Base-by-base conservation (phyloP, 2,888 invertebrate genomes). In the Teleiodes luculella region DNA sequence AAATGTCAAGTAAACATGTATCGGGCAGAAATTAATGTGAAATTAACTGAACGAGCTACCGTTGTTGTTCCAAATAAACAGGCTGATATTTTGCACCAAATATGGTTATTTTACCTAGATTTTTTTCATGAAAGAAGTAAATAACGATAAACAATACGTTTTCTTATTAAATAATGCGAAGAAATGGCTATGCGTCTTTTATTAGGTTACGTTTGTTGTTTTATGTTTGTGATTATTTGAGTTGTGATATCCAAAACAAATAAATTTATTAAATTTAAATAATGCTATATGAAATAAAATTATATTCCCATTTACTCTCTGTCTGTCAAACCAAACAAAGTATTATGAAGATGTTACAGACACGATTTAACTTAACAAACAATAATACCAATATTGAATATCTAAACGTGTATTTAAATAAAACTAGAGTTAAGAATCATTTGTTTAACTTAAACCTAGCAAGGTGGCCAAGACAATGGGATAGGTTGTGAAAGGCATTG, bases 371-470 rank as follows among this genome's bases (percentile, higher is more conserved):
- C 24, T 11, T 4, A 46, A 46, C 46, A 46, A 28, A 28, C 30
- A 46, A 46, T 7, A 46, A 46, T 10, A 16, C 16, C 10, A 16
- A 46, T 46, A 30, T 46, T 31, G 11, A 31, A 46, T 31, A 48
- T 39, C 24, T 33, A 33, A 53, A 28, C 43, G 49, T 30, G 47
- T 39, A 37, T 33, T 48, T 45, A 57, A 64, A 62, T 63, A 59
- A 20, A 57, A 57, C 59, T 64, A 52, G 52, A 63, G 54, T 57
- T 61, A 58, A 60, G 61, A 63, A 64, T 66, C 64, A 74, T 74
- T 74, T 70, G 72, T 74, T 67, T 69, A 50, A 37, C 54, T 58
- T 61, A 67, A 71, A 24, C 24, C 24, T 24, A 72, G 68, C 65
- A 64, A 72, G 68, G 54, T 62, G 57, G 56, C 59, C 58, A 54